Evolutionary conservation across 2,888 invertebrate species (phyloP).

Genomic region (Steinernema hermaphroditum): DNA sequence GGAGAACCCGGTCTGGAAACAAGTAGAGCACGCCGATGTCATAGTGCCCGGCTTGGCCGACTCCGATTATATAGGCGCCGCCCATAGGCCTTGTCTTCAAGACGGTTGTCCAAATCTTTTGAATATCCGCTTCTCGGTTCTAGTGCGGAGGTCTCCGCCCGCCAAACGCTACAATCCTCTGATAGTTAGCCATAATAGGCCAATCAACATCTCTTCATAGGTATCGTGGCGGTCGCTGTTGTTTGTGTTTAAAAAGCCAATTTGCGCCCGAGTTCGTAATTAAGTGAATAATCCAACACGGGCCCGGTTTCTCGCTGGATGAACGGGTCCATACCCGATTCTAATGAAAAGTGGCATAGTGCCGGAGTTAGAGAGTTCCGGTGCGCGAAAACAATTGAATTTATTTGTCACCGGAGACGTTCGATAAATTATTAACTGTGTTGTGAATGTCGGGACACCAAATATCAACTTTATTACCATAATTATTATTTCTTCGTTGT

Average conservation of each 20-base stretch:
- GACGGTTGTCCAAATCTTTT: slow-evolving; percentile 9
- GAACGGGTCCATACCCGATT: neutral
- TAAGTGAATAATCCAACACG: neutral
- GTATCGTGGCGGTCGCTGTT: too few relatives aligned
- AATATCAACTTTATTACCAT: slow-evolving; percentile 16
- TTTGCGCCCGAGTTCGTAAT: neutral
- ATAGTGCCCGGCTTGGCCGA: slow-evolving; percentile 12
- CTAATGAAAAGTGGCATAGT: neutral
- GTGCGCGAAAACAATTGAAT: slow-evolving; percentile 15
- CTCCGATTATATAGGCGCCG: slow-evolving; percentile 26
- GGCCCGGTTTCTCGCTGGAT: neutral
- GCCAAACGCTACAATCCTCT: too few relatives aligned
- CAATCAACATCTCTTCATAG: too few relatives aligned
- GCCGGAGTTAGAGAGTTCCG: neutral
- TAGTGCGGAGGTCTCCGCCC: too few relatives aligned
- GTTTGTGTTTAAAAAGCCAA: too few relatives aligned
- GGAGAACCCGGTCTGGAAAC: slow-evolving; percentile 17
- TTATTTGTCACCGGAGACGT: neutral
- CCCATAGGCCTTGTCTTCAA: slow-evolving; percentile 20
- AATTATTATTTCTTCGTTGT: slow-evolving; percentile 18
- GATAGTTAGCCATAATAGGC: too few relatives aligned
- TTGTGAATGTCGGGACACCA: neutral
- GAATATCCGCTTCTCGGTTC: neutral
- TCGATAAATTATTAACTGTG: slow-evolving; percentile 5
- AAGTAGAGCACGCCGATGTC: slow-evolving; percentile 24